Base-by-base conservation (phyloP, 2,888 invertebrate genomes). In the Ptychoptera albimana region DNA sequence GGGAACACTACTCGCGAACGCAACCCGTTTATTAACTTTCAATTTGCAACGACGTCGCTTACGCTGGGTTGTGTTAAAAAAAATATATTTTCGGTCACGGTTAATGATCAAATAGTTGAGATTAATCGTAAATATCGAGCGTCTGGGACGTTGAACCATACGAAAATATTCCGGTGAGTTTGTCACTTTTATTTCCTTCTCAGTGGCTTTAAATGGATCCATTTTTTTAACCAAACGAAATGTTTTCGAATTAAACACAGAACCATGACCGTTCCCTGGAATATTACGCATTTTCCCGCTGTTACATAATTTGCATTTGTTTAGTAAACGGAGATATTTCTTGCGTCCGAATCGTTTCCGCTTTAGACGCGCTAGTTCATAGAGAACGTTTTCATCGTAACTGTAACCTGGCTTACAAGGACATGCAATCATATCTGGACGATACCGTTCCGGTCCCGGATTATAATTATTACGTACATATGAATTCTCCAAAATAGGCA, bases 371-470 rank as follows among this genome's bases (percentile, higher is more conserved):
- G 32, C 7, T 23, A 23, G 23, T 23, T 23, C 8, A n/a, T 9
- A 8, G n/a, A 32, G 3, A n/a, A 9, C 9, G 9, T 32, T n/a
- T n/a, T 32, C 32, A 32, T 32, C 32, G 9, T 32, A 32, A 8
- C 2, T n/a, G 32, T 32, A 32, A 2, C 46, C 46, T 16, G 15
- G 15, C 8, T 12, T 14, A 29, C 47, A 48, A 3, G 46, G 39
- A 37, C 47, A 47, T 7, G 45, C 45, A 13, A 45, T 36, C 36
- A 42, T 35, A 14, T 43, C 35, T 2, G 50, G 45, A 5, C 39
- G 37, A 39, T 55, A 57, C 15, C 52, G 51, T 14, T 50, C 53
- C 31, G 53, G 56, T 2, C 52, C 53, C 23, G 57, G 57, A 12
- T 16, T 41, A 23, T 23, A 23, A 23, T 7, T 23, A 5, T 36